Evolutionary conservation across 2,888 invertebrate species (phyloP), one percentile per base, ranked within the genome.

Genomic region (Drosophila monieri): DNA sequence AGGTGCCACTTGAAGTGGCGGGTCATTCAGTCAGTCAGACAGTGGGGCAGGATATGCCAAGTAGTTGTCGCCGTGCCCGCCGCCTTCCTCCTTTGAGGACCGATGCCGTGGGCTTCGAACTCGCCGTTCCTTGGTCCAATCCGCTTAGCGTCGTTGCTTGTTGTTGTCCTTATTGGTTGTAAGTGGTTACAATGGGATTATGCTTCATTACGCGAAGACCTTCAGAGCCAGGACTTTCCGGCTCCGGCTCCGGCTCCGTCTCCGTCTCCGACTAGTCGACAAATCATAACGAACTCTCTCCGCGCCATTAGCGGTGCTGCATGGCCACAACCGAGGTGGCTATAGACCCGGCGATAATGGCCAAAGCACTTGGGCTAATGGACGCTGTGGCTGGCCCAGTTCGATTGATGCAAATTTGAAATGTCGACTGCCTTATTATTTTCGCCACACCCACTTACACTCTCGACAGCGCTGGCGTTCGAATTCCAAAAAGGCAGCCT

Each of bases 121-220:
- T 35, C n/a, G 35, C 35, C 35, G 51, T 23, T 27, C 23, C 43
- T 67, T 57, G 85, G 68, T 70, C 81, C 85, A 87, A 81, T 81
- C 81, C 87, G 87, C 78, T 87, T 87, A 87, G 72, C 56, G 68
- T 43, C 60, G 41, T 59, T 47, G 43, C 48, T 70, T 48, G 51
- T 52, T 65, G 73, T 60, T 78, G 85, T 78, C 85, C 85, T 87
- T 81, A 85, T 81, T 81, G 81, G 81, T 87, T 81, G 74, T 85
- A 87, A 81, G 81, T 81, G 87, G 77, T 66, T 69, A 87, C 84
- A 86, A 87, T 85, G 71, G 67, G 88, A 88, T 89, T 89, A 84
- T 76, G 86, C 77, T 89, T 87, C 89, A 89, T 87, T 87, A 88
- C 85, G 69, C 78, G 78, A 37, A 21, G 52, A 52, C 55, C 65